Conservation (phyloP, 2,797 vertebrate genomes). For the Heteromormyrus szaboi region DNA sequence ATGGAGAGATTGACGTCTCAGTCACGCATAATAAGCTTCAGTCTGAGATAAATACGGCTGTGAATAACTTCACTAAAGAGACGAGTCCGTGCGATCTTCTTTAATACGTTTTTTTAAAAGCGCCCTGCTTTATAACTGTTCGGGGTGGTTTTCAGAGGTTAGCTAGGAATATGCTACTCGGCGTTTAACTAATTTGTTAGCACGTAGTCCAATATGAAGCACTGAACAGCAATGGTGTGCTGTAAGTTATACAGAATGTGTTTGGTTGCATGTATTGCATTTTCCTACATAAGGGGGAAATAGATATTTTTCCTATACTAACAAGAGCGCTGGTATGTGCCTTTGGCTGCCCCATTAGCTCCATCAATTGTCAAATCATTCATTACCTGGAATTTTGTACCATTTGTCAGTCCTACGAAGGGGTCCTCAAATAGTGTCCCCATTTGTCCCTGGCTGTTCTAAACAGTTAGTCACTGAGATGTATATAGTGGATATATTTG, state of each 20-base stretch:
- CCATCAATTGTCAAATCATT: not conserved
- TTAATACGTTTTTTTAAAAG: not conserved
- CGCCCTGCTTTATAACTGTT: not conserved
- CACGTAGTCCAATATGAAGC: not conserved
- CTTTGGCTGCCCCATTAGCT: not conserved
- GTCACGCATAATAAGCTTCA: not conserved
- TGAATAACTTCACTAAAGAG: not conserved
- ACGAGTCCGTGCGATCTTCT: not conserved
- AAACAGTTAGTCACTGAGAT: not conserved
- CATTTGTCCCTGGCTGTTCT: not conserved
- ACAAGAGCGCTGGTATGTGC: not conserved
- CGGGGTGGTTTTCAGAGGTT: not conserved
- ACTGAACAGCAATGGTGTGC: not conserved
- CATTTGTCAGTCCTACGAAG: not conserved
- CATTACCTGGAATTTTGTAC: not conserved
- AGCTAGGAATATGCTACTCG: not conserved
- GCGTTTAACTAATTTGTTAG: not conserved
- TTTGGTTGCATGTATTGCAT: not conserved
- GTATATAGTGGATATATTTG: not conserved
- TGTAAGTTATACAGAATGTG: not conserved
- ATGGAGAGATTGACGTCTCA: not conserved
- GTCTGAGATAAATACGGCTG: not conserved
- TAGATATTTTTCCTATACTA: not conserved
- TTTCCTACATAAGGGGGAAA: not conserved
- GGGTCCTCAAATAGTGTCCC: not conserved